phyloP scores from a whole-genome alignment of 1,140 invertebrate genomes.

The Drosophila sucinea region DNA sequence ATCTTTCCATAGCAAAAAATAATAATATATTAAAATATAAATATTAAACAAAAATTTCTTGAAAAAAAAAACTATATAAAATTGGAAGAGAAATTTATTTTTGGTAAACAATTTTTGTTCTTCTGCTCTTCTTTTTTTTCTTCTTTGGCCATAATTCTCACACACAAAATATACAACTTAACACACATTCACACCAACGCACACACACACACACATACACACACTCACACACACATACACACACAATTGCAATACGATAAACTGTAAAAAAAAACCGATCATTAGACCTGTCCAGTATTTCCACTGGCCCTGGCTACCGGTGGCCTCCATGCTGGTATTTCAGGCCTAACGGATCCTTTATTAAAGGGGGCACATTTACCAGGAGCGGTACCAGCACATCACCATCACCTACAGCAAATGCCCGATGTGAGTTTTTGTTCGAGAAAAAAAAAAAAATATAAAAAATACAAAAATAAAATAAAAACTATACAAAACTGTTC shows the following conservation, averaged over 20 bases:
- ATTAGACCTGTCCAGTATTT: conserved; percentile 83
- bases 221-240: conserved; percentile 23
- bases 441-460: conserved; percentile 23
- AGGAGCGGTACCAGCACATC: conserved; percentile 90
- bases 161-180: conserved; percentile 27
- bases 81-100: conserved; percentile 50
- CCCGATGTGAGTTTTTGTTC: conserved; percentile 83
- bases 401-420: conserved; percentile 87
- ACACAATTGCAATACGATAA: conserved; percentile 26
- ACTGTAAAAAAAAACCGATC: conserved; percentile 40
- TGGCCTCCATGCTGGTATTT: conserved; percentile 84
- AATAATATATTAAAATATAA: conserved; percentile 22
- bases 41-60: conserved; percentile 54
- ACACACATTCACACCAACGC: conserved; percentile 31
- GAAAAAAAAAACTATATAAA: background rate
- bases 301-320: conserved; percentile 83
- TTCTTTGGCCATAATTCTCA: conserved; percentile 51
- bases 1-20: conserved; percentile 51
- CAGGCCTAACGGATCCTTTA: conserved; percentile 89
- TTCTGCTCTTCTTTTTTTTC: conserved; percentile 77
- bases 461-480: conserved; percentile 37
- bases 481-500: conserved; percentile 36
- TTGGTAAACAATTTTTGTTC: conserved; percentile 75
- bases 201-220: conserved; percentile 27
- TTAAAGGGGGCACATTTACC: conserved; percentile 91